Evolutionary conservation across 2,888 invertebrate species (phyloP), one percentile per base, ranked within the genome.

Genomic region (Drosophila antonietae): DNA sequence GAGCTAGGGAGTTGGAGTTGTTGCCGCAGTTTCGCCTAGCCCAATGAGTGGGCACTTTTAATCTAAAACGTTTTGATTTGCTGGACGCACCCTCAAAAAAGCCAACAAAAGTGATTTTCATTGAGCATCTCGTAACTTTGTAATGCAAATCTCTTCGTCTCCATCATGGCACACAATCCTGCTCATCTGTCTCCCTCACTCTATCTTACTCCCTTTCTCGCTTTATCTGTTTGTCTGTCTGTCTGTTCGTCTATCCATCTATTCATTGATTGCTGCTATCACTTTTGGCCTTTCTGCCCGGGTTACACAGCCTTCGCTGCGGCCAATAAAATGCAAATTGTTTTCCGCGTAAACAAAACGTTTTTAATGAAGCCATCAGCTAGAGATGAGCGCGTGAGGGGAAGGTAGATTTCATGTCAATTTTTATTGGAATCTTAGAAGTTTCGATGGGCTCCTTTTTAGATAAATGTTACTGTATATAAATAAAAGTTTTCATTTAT

Each of bases 321-420:
- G 77, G 70, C 82, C 84, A 85, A 85, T 85, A 85, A 85, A 85
- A 85, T 85, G 84, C 87, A 85, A 85, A 85, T 87, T 87, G 67
- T 68, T 78, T 73, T 61, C 56, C 73, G 71, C 76, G 69, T 75
- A 76, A 78, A 75, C 80, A 80, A 74, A 80, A 56, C 73, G 78
- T 33, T 58, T 78, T 61, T 60, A 68, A 68, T 73, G 58, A 70
- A 68, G 51, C 52, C 53, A 8, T 44, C 53, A 37, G 23, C 57
- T 71, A 61, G 53, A 14, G 75, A 68, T 78, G 81, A 41, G 52
- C 14, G 7, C 55, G 51, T 73, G 60, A 53, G n/a, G 35, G n/a
- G 15, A 12, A 23, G 28, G 3, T 23, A 8, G 8, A 15, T 15
- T 47, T 23, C 9, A 47, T 47, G 15, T 15, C 4, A 3, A 47